Conservation (phyloP, 2,888 invertebrate species). For the Crioceris asparagi region DNA sequence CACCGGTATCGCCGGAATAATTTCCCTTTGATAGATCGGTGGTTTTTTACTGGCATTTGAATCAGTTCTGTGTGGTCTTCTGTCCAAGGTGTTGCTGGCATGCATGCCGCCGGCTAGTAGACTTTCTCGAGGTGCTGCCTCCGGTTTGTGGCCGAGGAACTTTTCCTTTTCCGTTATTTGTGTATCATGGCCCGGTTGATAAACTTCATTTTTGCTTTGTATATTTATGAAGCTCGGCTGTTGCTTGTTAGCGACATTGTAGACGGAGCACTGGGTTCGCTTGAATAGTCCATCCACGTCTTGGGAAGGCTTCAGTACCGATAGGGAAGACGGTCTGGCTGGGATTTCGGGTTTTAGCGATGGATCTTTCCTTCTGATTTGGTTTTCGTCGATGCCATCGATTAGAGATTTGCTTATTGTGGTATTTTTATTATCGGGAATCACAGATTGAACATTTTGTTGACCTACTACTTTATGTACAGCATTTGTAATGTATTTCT, state of each 20-base stretch:
- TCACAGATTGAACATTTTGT: conserved; percentile 8
- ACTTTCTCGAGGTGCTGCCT: no score
- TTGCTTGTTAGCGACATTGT: conserved; percentile 59
- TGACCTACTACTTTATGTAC: conserved; percentile 9
- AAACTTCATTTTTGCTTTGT: conserved; percentile 26
- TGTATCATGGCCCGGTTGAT: conserved; percentile 34
- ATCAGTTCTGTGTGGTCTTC: no score
- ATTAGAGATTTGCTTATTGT: conserved; percentile 12
- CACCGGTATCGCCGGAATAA: no score
- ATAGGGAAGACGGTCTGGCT: conserved; percentile 62
- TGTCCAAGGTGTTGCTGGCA: no score
- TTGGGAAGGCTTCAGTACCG: conserved; percentile 26
- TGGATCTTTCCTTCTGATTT: conserved; percentile 39
- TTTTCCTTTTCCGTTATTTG: conserved; percentile 36
- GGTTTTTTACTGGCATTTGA: no score
- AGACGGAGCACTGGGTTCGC: conserved; percentile 52
- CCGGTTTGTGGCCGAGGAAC: conserved; percentile 31
- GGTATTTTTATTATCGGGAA: conserved; percentile 7
- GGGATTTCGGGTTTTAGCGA: conserved; percentile 64
- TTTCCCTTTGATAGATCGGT: no score
- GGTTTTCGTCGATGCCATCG: conserved; percentile 32
- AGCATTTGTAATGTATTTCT: conserved; percentile 11
- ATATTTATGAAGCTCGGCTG: conserved; percentile 48
- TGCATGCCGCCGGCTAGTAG: not conserved
- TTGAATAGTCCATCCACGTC: conserved; percentile 41